These are phyloP conservation scores for Brachionus angularis DNA, from an alignment of 1,140 invertebrate genomes.

Conservation along the genomic window DNA sequence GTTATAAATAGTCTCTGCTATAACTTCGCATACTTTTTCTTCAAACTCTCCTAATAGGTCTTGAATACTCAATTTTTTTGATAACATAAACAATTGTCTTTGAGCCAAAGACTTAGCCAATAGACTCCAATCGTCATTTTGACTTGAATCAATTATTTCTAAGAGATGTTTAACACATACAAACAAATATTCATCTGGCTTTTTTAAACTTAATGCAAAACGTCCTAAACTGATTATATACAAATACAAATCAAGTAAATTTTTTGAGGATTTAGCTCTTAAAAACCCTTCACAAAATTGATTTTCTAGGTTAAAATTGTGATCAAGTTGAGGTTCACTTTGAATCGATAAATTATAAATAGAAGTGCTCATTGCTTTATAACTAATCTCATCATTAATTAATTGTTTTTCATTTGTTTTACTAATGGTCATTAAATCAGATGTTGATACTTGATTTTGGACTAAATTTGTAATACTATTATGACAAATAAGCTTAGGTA, in stretches of 20 bases:
- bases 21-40: conserved; percentile 43
- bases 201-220: conserved; percentile 12
- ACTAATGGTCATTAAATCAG: not conserved
- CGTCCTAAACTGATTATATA: conserved; percentile 9
- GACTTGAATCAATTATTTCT: conserved; percentile 33
- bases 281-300: conserved; percentile 17
- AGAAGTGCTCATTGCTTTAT: conserved; percentile 32
- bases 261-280: conserved; percentile 12
- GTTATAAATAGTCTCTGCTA: conserved; percentile 31
- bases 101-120: conserved; percentile 35
- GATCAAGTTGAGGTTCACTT: conserved; percentile 27
- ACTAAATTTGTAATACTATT: not conserved
- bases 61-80: conserved; percentile 30
- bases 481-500: conserved; percentile 12
- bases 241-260: conserved; percentile 24
- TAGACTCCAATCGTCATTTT: conserved; percentile 13
- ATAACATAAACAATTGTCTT: conserved; percentile 29
- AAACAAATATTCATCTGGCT: conserved; percentile 27
- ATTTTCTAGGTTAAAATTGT: conserved; percentile 42
- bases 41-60: conserved; percentile 35
- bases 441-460: too few species aligned
- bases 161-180: conserved; percentile 35
- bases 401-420: conserved; percentile 12
- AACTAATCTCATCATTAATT: not conserved
- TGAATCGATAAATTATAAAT: not conserved